Evolutionary conservation across 2,113 vertebrate species (phyloP).

Genomic region (Oncorhynchus kisutch): DNA sequence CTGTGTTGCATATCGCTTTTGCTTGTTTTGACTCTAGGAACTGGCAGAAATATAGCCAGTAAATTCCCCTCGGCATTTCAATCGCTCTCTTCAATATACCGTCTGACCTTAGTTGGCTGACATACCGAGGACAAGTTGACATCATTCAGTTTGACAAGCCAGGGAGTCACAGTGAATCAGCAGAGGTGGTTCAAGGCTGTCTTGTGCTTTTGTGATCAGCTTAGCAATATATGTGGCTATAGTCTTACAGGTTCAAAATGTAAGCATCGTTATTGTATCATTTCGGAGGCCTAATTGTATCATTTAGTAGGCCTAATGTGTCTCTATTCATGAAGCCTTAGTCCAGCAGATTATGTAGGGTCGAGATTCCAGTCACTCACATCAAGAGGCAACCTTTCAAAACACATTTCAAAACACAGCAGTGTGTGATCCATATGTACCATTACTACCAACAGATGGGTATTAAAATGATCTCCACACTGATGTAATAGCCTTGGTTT

Average conservation of each 20-base stretch:
- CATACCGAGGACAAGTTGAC: neutral
- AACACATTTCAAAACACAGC: slow-evolving; percentile 4
- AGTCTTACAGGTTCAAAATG: neutral
- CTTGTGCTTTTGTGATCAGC: neutral
- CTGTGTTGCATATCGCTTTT: neutral
- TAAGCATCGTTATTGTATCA: neutral
- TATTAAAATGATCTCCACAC: no score
- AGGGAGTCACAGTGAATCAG: neutral
- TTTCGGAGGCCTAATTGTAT: neutral
- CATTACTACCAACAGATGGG: no score
- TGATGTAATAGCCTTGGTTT: neutral
- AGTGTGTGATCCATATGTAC: neutral
- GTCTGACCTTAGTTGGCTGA: neutral
- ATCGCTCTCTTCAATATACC: neutral
- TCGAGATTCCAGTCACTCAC: neutral
- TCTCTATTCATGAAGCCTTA: slow-evolving; percentile 12
- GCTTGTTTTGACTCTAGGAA: neutral
- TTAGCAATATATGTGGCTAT: neutral
- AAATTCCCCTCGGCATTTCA: neutral
- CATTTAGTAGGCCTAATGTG: neutral
- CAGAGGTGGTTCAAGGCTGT: neutral
- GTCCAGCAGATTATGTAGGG: neutral
- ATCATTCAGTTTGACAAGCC: neutral
- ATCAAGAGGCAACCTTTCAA: neutral
- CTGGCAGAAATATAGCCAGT: neutral